Evolutionary conservation across 2,888 invertebrate genomes (phyloP).

Genomic region (Eilema caniola): DNA sequence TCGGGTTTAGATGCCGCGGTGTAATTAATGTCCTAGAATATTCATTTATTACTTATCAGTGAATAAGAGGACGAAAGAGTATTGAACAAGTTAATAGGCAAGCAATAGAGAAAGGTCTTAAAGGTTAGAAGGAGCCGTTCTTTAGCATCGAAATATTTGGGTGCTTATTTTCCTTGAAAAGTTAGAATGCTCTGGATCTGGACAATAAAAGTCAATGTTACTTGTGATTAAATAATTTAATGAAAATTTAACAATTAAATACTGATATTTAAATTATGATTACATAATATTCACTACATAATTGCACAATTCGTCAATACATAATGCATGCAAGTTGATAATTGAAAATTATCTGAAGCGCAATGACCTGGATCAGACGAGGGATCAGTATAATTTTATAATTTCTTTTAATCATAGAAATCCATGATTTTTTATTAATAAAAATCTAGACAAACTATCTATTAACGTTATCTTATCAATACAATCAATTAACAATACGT

Average conservation of each 20-base stretch:
- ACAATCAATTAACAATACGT: conserved; percentile 39
- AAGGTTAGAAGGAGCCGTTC: too few relatives aligned
- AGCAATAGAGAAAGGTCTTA: too few relatives aligned
- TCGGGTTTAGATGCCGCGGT: too few relatives aligned
- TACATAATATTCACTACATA: conserved; percentile 67
- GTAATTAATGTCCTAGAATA: too few relatives aligned
- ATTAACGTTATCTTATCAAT: conserved; percentile 35
- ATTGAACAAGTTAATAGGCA: too few relatives aligned
- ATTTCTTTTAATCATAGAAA: not conserved
- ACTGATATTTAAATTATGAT: conserved; percentile 72
- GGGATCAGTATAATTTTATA: conserved; percentile 19
- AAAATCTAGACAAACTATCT: conserved; percentile 32
- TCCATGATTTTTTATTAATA: conserved; percentile 14
- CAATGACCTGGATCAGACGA: conserved; percentile 21
- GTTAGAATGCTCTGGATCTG: not conserved
- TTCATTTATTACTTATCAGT: too few relatives aligned
- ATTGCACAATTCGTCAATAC: conserved; percentile 67
- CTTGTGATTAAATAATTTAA: conserved; percentile 81
- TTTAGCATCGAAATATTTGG: not conserved
- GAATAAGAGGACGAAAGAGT: too few relatives aligned
- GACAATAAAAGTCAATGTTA: conserved; percentile 42
- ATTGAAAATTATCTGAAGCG: conserved; percentile 25
- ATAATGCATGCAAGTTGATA: conserved; percentile 39
- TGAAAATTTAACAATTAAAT: conserved; percentile 80
- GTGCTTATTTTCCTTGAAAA: not conserved